phyloP scores from a whole-genome alignment of 2,113 vertebrate species.

The Heteronetta atricapilla region DNA sequence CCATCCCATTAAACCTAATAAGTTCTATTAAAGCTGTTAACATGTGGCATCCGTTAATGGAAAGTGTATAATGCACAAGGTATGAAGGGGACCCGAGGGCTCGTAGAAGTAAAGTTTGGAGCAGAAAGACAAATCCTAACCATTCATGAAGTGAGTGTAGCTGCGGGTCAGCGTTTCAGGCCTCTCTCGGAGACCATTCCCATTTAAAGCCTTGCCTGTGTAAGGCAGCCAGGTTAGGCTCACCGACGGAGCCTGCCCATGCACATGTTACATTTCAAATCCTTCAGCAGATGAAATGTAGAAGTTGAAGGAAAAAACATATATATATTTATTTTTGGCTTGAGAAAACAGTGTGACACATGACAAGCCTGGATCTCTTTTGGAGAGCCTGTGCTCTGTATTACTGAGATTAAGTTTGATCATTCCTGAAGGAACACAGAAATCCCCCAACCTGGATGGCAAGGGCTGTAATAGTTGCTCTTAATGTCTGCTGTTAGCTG shows the following conservation, averaged over 20 bases:
- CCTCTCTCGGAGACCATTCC: background rate
- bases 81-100: conserved; percentile 23
- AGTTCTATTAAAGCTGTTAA: conserved; percentile 55
- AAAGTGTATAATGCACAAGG: conserved; percentile 51
- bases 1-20: conserved; percentile 53
- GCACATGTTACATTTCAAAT: background rate
- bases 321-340: background rate
- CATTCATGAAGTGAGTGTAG: background rate
- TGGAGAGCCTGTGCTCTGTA: background rate
- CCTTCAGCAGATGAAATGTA: background rate
- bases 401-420: conserved; percentile 50
- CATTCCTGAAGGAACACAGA: conserved; percentile 50
- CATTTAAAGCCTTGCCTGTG: background rate
- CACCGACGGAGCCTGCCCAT: fast-evolving
- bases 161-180: background rate
- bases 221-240: background rate
- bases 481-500: conserved; percentile 76
- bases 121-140: background rate
- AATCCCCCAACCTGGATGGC: background rate
- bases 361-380: conserved; percentile 38
- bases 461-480: conserved; percentile 24
- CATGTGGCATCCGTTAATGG: conserved; percentile 63
- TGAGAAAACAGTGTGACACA: conserved; percentile 38
- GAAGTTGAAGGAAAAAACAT: background rate
- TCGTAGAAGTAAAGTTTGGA: background rate